A percentile compares a stretch with the other conserved stretches of the same genome.
phyloP scores from a whole-genome alignment of 2,113 vertebrate species.

The Isurus oxyrinchus region DNA sequence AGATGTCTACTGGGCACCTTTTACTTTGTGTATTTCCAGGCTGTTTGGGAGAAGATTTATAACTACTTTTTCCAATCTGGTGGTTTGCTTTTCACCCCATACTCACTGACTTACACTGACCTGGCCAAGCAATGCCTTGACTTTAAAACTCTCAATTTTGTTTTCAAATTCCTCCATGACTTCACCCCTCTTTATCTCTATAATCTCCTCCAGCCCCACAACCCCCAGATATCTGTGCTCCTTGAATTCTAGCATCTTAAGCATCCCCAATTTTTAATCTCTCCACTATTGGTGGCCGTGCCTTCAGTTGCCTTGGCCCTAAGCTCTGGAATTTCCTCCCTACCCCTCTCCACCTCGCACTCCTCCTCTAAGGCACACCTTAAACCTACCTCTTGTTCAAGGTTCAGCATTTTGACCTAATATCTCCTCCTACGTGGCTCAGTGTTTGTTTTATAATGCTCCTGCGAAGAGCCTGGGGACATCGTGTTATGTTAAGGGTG shows the following conservation, averaged over 20 bases:
- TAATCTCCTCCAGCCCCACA: background rate
- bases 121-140: background rate
- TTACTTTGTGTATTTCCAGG: background rate
- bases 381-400: no score
- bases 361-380: no score
- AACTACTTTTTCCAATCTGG: background rate
- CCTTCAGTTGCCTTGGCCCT: background rate
- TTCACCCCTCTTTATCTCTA: background rate
- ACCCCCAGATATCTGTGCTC: background rate
- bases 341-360: no score
- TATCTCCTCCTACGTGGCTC: no score
- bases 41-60: background rate
- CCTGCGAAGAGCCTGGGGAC: no score
- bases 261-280: background rate
- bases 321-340: no score
- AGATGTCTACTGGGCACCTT: background rate
- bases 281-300: background rate
- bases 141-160: background rate
- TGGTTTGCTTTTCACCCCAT: no score
- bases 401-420: no score
- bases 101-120: no score
- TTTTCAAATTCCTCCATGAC: background rate
- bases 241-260: background rate
- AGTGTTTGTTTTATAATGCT: no score
- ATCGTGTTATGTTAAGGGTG: background rate